Evolutionary conservation across 1,140 invertebrate genomes (phyloP), one percentile per base, ranked within the genome.

Genomic region (Pantala flavescens): DNA sequence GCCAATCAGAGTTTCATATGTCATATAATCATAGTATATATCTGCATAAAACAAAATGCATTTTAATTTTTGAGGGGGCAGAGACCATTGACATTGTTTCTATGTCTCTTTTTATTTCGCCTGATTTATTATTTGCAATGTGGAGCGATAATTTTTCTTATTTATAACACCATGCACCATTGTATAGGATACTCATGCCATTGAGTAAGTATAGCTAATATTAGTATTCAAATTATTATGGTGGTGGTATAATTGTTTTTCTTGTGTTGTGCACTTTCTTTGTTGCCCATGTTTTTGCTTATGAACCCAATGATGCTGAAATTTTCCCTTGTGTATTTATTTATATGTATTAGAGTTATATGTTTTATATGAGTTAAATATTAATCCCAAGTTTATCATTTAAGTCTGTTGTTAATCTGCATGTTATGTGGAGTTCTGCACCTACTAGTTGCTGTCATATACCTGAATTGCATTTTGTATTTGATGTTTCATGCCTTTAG

Each of bases 91-190:
- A 19, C 12, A 63, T 21, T 63, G 49, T 63, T 63, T 63, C 49
- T 14, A 16, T 63, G 49, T 63, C 49, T 63, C 49, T 63, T 21
- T 63, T 63, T 21, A 63, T 63, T 63, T 21, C 3, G 49, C 49
- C 49, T 63, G 49, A 19, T 63, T 63, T 63, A 63, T 63, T 63
- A 63, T 63, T 63, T 63, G 49, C 49, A 73, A 76, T 43, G 24
- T 76, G 55, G 72, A 76, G 75, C 75, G 43, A 76, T 76, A 76
- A 76, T 76, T 74, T 28, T 76, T 76, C 75, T 76, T 76, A 73
- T 76, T 76, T 76, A 76, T 76, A 76, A 76, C 63, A 76, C 74
- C 75, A 76, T 71, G 75, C 75, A 74, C 74, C 75, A 76, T 72
- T 43, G 24, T 73, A 74, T 76, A 76, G 75, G 75, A 76, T 74